These are phyloP conservation scores for Rhabdophis nuchalis DNA, from an alignment of 2,797 vertebrate species.

Conservation along the genomic window DNA sequence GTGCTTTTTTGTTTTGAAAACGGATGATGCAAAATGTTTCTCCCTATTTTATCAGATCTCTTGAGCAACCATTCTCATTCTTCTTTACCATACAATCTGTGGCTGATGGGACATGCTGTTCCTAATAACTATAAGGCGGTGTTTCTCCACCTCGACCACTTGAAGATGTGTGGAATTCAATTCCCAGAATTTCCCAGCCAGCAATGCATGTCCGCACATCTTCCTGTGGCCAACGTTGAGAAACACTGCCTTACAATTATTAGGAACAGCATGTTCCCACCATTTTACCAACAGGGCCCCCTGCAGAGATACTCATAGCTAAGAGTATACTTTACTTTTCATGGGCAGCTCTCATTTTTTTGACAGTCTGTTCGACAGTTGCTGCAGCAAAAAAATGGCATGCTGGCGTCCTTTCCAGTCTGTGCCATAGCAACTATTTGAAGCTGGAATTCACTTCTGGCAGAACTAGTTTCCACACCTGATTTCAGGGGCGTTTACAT, in stretches of 20 bases:
- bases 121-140: background rate
- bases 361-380: background rate
- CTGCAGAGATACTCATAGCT: background rate
- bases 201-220: no score
- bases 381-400: background rate
- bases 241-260: background rate
- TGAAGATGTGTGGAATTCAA: no score
- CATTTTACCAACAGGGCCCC: no score
- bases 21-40: background rate
- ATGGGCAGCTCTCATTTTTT: background rate
- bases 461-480: background rate
- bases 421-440: background rate
- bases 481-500: background rate
- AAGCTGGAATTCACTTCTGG: background rate
- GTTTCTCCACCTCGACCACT: no score
- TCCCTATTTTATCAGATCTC: background rate
- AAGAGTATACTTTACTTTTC: background rate
- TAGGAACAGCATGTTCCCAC: background rate
- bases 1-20: background rate
- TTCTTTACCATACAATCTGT: background rate
- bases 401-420: background rate
- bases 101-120: background rate
- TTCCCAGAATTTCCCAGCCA: no score
- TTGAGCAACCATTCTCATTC: background rate
- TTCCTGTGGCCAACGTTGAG: no score